A percentile compares a stretch with the other conserved stretches of the same genome.
These are phyloP conservation scores for Pocota personata DNA, from an alignment of 2,888 invertebrate genomes.

Conservation along the genomic window DNA sequence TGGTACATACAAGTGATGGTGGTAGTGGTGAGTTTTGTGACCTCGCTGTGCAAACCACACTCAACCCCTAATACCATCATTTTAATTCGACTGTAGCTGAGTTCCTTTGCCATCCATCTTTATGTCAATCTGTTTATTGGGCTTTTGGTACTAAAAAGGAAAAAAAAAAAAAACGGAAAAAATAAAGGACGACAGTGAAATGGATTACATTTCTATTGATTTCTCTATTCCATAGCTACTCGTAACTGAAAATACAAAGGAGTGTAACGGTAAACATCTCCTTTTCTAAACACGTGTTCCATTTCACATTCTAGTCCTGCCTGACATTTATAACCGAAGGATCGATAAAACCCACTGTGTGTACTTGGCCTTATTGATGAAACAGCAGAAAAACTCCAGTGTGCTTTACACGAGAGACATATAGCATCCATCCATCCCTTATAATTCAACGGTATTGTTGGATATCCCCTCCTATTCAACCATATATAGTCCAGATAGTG, in stretches of 20 bases:
- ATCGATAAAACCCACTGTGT: slow-evolving; percentile 58
- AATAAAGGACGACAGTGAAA: slow-evolving; percentile 67
- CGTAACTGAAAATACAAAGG: slow-evolving; percentile 49
- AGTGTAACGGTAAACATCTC: slow-evolving; percentile 60
- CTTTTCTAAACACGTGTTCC: slow-evolving; percentile 54
- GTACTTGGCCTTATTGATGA: slow-evolving; percentile 70
- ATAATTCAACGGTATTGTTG: slow-evolving; percentile 24
- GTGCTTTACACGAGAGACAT: slow-evolving; percentile 49
- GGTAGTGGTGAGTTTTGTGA: slow-evolving; percentile 1
- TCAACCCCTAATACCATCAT: slow-evolving; percentile 42
- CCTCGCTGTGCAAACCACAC: slow-evolving; percentile 40
- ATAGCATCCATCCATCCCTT: slow-evolving; percentile 54
- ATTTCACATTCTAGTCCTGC: slow-evolving; percentile 43
- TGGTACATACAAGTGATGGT: not conserved
- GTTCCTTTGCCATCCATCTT: slow-evolving; percentile 63
- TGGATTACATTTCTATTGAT: slow-evolving; percentile 72
- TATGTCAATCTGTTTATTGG: slow-evolving; percentile 72
- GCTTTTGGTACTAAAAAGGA: slow-evolving; percentile 54
- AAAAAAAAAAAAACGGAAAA: not conserved
- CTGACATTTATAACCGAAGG: slow-evolving; percentile 43
- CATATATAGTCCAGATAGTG: slow-evolving; percentile 57
- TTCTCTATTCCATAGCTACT: slow-evolving; percentile 46
- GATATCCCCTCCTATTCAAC: slow-evolving; percentile 32
- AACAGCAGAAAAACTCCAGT: slow-evolving; percentile 69
- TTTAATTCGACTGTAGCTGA: slow-evolving; percentile 60